Evolutionary conservation across 2,797 vertebrate species (phyloP).

Genomic region (Discoglossus pictus): DNA sequence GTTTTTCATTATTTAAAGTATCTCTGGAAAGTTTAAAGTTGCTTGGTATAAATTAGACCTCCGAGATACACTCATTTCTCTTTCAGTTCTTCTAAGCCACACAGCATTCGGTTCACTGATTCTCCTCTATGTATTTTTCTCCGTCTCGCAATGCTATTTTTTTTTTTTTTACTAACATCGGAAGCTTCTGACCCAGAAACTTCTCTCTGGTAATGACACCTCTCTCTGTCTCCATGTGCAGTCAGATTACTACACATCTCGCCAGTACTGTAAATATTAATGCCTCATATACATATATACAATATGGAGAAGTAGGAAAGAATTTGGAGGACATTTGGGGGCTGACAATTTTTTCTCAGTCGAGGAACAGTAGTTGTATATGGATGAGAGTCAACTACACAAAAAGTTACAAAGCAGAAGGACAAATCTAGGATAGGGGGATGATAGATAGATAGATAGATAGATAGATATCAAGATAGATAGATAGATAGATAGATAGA

Average conservation of each 20-base stretch:
- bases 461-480: no score
- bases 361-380: no score
- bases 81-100: conserved; percentile 8
- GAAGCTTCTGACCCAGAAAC: conserved; percentile 35
- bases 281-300: background rate
- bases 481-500: no score
- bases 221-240: background rate
- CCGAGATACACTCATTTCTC: conserved; percentile 34
- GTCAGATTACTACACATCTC: no score
- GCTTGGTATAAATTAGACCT: conserved; percentile 46
- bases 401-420: no score
- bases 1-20: conserved; percentile 53
- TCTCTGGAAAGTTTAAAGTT: conserved; percentile 43
- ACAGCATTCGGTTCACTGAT: background rate
- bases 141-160: background rate
- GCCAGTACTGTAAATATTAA: conserved; percentile 21
- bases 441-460: no score
- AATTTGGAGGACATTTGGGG: no score
- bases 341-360: no score
- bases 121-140: background rate
- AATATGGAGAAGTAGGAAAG: background rate
- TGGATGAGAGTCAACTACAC: no score
- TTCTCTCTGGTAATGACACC: conserved; percentile 7
- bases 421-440: no score
- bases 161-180: background rate